These are phyloP conservation scores for Agapornis canus DNA, from an alignment of 2,797 vertebrate species.

Conservation along the genomic window DNA sequence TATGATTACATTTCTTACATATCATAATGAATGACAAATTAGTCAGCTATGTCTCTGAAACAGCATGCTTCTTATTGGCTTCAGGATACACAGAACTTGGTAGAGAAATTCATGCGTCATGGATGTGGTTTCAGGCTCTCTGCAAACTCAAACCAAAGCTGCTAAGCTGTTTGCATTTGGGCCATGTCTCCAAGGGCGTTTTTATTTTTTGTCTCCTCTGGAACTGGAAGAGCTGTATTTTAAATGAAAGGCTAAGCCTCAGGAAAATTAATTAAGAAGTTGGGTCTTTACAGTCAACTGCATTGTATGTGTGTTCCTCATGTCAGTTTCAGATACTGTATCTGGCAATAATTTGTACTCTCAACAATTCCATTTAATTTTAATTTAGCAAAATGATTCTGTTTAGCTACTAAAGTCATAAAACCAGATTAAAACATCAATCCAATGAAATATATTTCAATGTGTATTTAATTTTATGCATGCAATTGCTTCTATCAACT, in stretches of 20 bases:
- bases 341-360: conserved; percentile 63
- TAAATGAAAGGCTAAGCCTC: conserved; percentile 52
- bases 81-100: not conserved
- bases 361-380: conserved; percentile 51
- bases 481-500: not conserved
- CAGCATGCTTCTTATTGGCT: not conserved
- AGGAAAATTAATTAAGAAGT: conserved; percentile 63
- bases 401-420: conserved; percentile 51
- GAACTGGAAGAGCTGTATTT: conserved; percentile 42
- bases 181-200: not conserved
- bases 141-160: not conserved
- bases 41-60: not conserved
- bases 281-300: conserved; percentile 35
- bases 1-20: not conserved
- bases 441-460: conserved; percentile 13
- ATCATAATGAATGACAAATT: not conserved
- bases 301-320: conserved; percentile 23
- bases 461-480: conserved; percentile 17
- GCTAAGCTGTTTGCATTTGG: not conserved
- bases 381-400: conserved; percentile 54
- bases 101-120: not conserved
- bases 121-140: conserved; percentile 31
- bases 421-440: conserved; percentile 60
- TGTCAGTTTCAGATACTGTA: conserved; percentile 42
- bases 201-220: not conserved